Evolutionary conservation across 2,797 vertebrate genomes (phyloP).

Genomic region (Gymnothorax reevesii): DNA sequence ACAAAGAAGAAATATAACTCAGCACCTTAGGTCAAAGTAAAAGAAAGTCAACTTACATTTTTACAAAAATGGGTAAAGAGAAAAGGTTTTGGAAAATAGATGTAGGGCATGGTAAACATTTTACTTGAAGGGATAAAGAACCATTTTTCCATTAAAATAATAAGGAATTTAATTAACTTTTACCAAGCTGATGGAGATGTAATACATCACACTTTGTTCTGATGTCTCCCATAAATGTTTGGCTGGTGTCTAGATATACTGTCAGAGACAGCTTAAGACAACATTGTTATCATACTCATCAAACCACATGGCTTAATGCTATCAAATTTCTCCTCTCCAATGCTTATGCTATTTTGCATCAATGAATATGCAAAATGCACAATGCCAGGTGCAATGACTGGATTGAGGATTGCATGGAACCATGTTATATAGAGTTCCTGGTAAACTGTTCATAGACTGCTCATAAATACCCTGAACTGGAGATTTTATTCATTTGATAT

Average conservation of each 20-base stretch:
- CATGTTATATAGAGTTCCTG: not conserved
- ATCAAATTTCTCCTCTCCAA: not conserved
- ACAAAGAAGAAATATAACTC: not conserved
- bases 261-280: not conserved
- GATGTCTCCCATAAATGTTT: not conserved
- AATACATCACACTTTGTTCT: not conserved
- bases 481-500: too few relatives aligned
- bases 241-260: not conserved
- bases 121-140: not conserved
- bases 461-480: too few relatives aligned
- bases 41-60: not conserved
- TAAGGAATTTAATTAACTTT: not conserved
- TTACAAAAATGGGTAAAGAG: not conserved
- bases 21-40: not conserved
- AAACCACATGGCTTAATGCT: not conserved
- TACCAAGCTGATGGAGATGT: not conserved
- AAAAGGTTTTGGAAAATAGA: not conserved
- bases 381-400: not conserved
- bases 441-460: not conserved
- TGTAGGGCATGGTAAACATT: constrained; percentile 23
- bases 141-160: not conserved
- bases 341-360: not conserved
- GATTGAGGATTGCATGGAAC: too few relatives aligned
- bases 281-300: not conserved
- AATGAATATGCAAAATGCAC: not conserved